Percentiles rank a stretch among this genome's conserved stretches.
Evolutionary conservation across 2,113 vertebrate species (phyloP).

Genomic region (Bostrychus sinensis): DNA sequence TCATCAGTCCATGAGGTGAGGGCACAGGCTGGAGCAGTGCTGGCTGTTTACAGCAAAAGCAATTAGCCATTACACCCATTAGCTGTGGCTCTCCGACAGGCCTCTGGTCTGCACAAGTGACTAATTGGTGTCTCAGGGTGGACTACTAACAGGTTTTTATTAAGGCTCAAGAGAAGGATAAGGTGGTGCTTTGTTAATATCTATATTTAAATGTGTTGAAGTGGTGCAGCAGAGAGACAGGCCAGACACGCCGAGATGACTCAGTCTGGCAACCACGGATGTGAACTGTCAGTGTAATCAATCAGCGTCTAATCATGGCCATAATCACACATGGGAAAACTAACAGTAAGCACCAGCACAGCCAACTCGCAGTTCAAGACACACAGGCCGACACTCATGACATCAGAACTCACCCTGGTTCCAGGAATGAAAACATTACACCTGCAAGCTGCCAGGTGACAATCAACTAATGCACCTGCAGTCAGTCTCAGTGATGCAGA

Average conservation of each 20-base stretch:
- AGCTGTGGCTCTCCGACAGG: conserved; percentile 29
- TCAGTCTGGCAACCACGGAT: conserved; percentile 48
- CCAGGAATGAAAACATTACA: background rate
- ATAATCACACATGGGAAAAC: conserved; percentile 48
- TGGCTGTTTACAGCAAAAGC: conserved; percentile 45
- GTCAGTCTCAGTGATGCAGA: background rate
- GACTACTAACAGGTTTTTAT: conserved; percentile 51
- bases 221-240: conserved; percentile 6
- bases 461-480: conserved; percentile 4
- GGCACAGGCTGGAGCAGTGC: conserved; percentile 60
- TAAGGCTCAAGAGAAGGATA: conserved; percentile 43
- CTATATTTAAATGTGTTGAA: conserved; percentile 11
- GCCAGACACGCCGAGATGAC: conserved; percentile 36
- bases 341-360: conserved; percentile 17
- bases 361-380: background rate
- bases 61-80: conserved; percentile 18
- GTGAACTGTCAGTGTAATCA: conserved; percentile 60
- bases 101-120: conserved; percentile 34
- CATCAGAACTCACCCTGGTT: background rate
- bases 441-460: background rate
- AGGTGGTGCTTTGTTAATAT: conserved; percentile 17
- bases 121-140: conserved; percentile 64
- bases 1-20: conserved; percentile 33
- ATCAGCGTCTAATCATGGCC: conserved; percentile 58
- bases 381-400: background rate